Percentiles rank a stretch among this genome's conserved stretches.
These are phyloP conservation scores for Vanessa atalanta DNA, from an alignment of 1,140 invertebrate species.

Conservation along the genomic window DNA sequence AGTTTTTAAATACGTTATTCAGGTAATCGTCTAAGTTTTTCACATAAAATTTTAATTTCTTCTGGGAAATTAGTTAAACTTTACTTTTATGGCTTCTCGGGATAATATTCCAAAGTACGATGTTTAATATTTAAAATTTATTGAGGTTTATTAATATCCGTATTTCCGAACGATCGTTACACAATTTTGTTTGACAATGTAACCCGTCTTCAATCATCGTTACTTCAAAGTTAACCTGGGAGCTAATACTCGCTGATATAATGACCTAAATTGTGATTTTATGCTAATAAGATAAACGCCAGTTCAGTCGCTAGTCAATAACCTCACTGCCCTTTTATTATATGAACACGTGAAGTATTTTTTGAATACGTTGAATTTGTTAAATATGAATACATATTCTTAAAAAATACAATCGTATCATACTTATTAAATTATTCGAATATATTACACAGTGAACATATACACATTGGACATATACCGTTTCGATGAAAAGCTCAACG, in stretches of 20 bases:
- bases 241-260: background rate
- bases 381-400: background rate
- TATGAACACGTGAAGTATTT: background rate
- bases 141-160: background rate
- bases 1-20: too few species aligned
- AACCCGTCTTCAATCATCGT: conserved; percentile 1
- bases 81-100: too few species aligned
- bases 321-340: background rate
- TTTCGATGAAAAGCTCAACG: background rate
- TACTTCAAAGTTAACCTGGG: background rate
- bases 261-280: conserved; percentile 5
- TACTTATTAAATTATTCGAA: background rate
- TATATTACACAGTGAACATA: background rate
- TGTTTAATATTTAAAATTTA: too few species aligned
- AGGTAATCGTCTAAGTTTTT: too few species aligned
- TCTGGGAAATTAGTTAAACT: too few species aligned
- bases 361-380: background rate
- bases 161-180: background rate
- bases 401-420: background rate
- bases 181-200: background rate
- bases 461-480: background rate
- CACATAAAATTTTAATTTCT: too few species aligned
- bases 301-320: too few species aligned
- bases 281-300: background rate
- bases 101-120: too few species aligned